Evolutionary conservation across 1,140 invertebrate species (phyloP), one percentile per base, ranked within the genome.

Genomic region (Pseudomyrmex gracilis): DNA sequence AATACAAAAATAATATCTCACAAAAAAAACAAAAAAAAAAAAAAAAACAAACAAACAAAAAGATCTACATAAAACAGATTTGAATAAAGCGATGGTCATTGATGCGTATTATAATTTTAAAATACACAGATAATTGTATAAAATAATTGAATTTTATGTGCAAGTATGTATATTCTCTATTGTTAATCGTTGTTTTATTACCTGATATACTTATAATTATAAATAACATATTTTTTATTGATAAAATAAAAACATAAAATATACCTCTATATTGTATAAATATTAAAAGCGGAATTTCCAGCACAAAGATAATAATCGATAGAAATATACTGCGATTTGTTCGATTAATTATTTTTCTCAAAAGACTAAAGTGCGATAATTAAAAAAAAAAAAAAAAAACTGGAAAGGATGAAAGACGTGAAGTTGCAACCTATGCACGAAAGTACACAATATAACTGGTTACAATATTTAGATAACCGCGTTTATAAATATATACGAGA

Each of bases 1-100:
- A 68, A 68, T 68, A 57, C n/a, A 68, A 78, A 2, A 78, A 47
- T 57, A 67, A 53, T n/a, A 67, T 53, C 8, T 10, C 34, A 34
- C 4, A 15, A 70, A 3, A 4, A 5, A 15, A 66, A 20, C 45
- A 22, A 22, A 24, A 15, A 24, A 13, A 24, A 74, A 12, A 12
- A 2, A 67, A 34, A 55, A 43, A 5, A n/a, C 45, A n/a, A 5
- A 43, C 15, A 66, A 53, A 9, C 15, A 4, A 63, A 24, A 0
- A 22, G 43, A 63, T 5, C 2, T 1, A 10, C n/a, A 34, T 34
- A 64, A 64, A 13, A 64, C 47, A 20, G 15, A 34, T 17, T 13
- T 51, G 15, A 17, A 66, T 34, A 34, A 34, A 34, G 34, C 34
- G 5, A 34, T 34, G 34, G 34, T 34, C 34, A 34, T 34, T 34